Evolutionary conservation across 1,140 invertebrate species (phyloP), one percentile per base, ranked within the genome.

Genomic region (Thaumetopoea pityocampa): DNA sequence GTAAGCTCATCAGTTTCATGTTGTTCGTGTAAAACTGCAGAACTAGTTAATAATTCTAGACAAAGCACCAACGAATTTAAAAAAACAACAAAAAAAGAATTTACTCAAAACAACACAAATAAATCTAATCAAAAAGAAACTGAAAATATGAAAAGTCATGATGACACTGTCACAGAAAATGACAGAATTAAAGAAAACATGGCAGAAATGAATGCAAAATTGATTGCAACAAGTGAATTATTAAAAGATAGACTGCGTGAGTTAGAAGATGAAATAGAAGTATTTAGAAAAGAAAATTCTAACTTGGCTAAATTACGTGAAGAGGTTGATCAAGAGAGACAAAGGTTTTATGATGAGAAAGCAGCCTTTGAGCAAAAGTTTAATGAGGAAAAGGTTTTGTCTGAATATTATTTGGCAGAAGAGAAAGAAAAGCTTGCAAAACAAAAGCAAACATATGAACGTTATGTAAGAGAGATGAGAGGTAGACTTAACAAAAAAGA

Each of bases 181-280:
- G 64, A 77, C 29, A 38, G 14, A 17, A 52, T 65, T 10, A 80
- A 71, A 60, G 34, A 51, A 30, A 68, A 83, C 23, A 76, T 81
- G 58, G 67, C 44, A 50, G 74, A 83, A 59, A 83, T 83, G 79
- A 83, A 80, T 71, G 62, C 77, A 8, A 83, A 83, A 55, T 65
- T 83, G 65, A 60, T 88, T 49, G 84, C 85, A 12, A 90, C 90
- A 50, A 87, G 88, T 22, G 87, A 91, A 51, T 62, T 91, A 17
- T 67, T 92, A 29, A 90, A 89, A 63, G 85, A 68, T n/a, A 88
- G 90, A 38, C 66, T 93, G 0, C 52, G 80, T 32, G 90, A 93
- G 64, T 63, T 93, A 15, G 89, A 92, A 67, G 76, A 86, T 24
- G 91, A 93, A 83, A 92, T 93, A 30, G 86, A 89, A 40, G 89